Conservation (phyloP, 2,797 vertebrate species). For the Eurystomus glaucurus region DNA sequence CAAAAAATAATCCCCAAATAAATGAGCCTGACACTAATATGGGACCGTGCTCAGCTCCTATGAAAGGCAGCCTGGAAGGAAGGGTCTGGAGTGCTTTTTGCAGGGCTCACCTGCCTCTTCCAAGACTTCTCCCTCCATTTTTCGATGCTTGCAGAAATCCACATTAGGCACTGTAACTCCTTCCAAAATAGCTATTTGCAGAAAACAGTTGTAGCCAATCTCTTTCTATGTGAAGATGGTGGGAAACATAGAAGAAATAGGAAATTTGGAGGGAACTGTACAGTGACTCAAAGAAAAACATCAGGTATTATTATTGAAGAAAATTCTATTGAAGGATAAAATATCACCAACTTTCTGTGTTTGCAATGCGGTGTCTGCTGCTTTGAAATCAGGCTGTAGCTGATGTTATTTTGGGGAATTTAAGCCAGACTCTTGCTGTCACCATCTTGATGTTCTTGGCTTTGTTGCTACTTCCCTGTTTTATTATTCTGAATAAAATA, state of each 20-base stretch:
- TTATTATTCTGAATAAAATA: slow-evolving; percentile 47
- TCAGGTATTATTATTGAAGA: not conserved
- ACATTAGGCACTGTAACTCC: not conserved
- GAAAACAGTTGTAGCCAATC: not conserved
- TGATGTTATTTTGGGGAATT: slow-evolving; percentile 40
- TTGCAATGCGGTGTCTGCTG: not conserved
- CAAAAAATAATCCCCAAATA: not conserved
- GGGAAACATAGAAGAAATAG: not conserved
- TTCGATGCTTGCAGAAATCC: not conserved
- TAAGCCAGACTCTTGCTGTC: slow-evolving; percentile 48
- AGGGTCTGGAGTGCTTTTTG: not conserved
- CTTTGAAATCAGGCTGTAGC: slow-evolving; percentile 15
- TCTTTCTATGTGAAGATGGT: not conserved
- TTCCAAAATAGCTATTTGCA: not conserved
- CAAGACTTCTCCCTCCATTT: not conserved
- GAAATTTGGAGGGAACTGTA: not conserved
- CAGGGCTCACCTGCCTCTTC: not conserved
- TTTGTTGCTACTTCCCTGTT: slow-evolving; percentile 40
- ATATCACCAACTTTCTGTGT: not conserved
- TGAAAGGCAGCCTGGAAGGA: not conserved
- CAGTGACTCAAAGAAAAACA: not conserved
- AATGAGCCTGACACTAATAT: not conserved
- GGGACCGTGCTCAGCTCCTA: not conserved
- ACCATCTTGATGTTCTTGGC: slow-evolving; percentile 47
- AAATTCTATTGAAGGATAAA: not conserved